Evolutionary conservation across 2,113 vertebrate species (phyloP), one percentile per base, ranked within the genome.

Genomic region (Miniopterus natalensis): DNA sequence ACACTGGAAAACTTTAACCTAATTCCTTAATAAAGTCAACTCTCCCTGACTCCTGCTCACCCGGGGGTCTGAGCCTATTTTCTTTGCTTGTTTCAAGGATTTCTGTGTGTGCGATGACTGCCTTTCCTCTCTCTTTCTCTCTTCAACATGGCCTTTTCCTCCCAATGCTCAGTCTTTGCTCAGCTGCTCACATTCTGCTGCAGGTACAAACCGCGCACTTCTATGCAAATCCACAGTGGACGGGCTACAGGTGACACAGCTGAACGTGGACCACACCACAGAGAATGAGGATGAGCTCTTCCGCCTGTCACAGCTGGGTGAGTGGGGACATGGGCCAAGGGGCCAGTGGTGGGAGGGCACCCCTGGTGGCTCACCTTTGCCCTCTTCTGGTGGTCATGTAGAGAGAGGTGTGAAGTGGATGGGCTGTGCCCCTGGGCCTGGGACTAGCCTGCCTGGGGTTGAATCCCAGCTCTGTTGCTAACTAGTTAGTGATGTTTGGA

Each of bases 201-300:
- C 98, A 99, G 99, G 99, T 75, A 99, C 99, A 12, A 99, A 99
- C 98, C 98, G 99, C 6, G 99, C 99, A 0, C 98, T 99, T 84
- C 97, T 99, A 2, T 99, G 99, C 95, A 99, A 99, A 96, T 99
- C 99, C 31, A 99, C 99, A 0, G 99, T 98, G 71, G 99, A 99
- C 0, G 99, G 99, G 23, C 98, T 99, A 97, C 99, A 99, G 98
- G 99, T 99, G 83, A 99, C 99, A 14, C 99, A 99, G 98, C 99
- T 99, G 70, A 99, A 99, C 0, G 98, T 99, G 63, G 99, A 99
- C 51, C 99, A 99, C 95, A 99, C 99, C 0, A 99, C 99, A 0
- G 99, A 99, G 95, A 99, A 99, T 0, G 99, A 99, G 86, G 99
- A 99, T 1, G 99, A 99, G 96, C 99, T 99, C 80, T 99, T 99